Conservation (phyloP, 2,113 vertebrate genomes). For the Montifringilla adamsi region DNA sequence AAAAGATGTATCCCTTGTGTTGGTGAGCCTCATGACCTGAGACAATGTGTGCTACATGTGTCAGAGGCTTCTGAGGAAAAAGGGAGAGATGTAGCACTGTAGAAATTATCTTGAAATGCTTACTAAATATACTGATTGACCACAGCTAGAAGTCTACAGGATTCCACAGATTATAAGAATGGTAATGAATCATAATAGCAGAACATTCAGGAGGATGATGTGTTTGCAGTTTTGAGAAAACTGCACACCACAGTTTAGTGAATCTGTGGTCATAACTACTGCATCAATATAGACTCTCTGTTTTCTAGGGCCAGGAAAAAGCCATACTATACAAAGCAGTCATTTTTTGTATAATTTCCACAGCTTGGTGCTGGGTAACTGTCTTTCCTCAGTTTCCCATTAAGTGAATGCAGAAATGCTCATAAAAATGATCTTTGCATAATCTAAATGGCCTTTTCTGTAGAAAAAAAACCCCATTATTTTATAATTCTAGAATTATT, state of each 20-base stretch:
- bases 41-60: neutral
- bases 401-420: neutral
- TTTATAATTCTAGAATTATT: neutral
- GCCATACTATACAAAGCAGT: neutral
- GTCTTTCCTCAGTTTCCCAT: neutral
- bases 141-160: neutral
- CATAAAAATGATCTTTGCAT: neutral
- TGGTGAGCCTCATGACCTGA: neutral
- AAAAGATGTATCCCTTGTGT: neutral
- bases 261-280: neutral
- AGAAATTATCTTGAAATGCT: neutral
- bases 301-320: neutral
- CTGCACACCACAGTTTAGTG: neutral
- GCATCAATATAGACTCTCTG: fast-evolving
- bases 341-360: neutral
- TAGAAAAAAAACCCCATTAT: neutral
- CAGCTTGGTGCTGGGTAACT: neutral
- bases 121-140: neutral
- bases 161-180: no score
- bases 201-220: neutral
- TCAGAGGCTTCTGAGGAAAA: neutral
- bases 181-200: neutral
- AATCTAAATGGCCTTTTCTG: neutral
- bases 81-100: neutral
- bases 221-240: neutral